Percentiles rank a stretch among this genome's conserved stretches.
These are phyloP conservation scores for Ramphastos sulfuratus DNA, from an alignment of 2,113 vertebrate genomes.

Conservation along the genomic window DNA sequence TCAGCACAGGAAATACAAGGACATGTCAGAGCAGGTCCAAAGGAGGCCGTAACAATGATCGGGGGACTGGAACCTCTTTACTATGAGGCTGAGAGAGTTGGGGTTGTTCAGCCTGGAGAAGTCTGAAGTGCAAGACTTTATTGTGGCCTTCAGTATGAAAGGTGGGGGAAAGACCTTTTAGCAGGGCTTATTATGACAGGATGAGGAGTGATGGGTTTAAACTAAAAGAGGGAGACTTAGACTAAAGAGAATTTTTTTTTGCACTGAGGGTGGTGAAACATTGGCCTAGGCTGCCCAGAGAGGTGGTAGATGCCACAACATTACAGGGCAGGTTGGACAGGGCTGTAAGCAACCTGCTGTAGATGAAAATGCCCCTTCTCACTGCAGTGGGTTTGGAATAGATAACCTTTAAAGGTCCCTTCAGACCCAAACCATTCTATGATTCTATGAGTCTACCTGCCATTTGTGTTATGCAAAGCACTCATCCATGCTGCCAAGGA, in stretches of 20 bases:
- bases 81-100: not conserved
- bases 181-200: not conserved
- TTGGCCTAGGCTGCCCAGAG: not conserved
- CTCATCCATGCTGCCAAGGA: not conserved
- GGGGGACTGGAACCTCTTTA: not conserved
- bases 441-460: not conserved
- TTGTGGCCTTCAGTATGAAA: not conserved
- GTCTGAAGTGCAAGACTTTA: not conserved
- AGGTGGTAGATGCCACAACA: not conserved
- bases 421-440: not conserved
- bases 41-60: not conserved
- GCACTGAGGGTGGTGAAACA: not conserved
- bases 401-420: not conserved
- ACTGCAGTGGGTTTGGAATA: not conserved
- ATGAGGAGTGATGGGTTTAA: not conserved
- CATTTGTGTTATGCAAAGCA: fast-evolving
- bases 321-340: not conserved
- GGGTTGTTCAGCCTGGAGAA: not conserved
- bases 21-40: not conserved
- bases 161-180: not conserved
- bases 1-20: not conserved
- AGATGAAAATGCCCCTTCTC: not conserved
- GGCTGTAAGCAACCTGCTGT: not conserved
- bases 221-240: not conserved
- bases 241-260: not conserved